These are phyloP conservation scores for Microcaecilia unicolor DNA, from an alignment of 2,797 vertebrate species.

Conservation along the genomic window DNA sequence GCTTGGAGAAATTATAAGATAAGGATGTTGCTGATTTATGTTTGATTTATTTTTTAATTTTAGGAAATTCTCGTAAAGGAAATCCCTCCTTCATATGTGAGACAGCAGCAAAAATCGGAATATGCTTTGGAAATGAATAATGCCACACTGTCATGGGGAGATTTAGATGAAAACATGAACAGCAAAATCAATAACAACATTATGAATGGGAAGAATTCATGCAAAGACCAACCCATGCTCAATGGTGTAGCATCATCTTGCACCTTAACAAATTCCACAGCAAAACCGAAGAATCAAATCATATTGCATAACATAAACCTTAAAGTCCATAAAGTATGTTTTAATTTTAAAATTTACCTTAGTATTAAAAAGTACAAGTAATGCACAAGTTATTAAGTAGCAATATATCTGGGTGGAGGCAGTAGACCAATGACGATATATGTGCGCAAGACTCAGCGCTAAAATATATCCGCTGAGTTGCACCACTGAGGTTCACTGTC, in stretches of 20 bases:
- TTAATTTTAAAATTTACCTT: background rate
- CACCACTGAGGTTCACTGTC: no score
- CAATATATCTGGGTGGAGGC: no score
- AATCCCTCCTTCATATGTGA: slow-evolving; percentile 63
- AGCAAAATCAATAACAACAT: background rate
- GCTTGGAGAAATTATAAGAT: no score
- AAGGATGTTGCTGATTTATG: no score
- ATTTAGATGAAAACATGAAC: background rate
- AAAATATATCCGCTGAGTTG: no score
- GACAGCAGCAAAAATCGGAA: slow-evolving; percentile 29
- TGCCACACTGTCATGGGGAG: slow-evolving; percentile 62
- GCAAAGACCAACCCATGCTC: background rate
- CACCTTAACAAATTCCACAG: background rate
- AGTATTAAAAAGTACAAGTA: no score
- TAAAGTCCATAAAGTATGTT: slow-evolving; percentile 58
- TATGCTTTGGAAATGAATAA: slow-evolving; percentile 58
- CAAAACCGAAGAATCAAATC: background rate
- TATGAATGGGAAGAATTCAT: background rate
- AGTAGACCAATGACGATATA: no score
- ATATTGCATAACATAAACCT: slow-evolving; percentile 58
- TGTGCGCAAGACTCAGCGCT: no score
- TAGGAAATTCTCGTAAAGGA: slow-evolving; percentile 64
- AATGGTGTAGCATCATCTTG: background rate
- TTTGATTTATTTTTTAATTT: slow-evolving; percentile 29
- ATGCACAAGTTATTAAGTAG: no score